Percentiles rank a stretch among this genome's conserved stretches.
These are phyloP conservation scores for Epinephelus malabaricus DNA, from an alignment of 2,797 vertebrate genomes.

Conservation along the genomic window DNA sequence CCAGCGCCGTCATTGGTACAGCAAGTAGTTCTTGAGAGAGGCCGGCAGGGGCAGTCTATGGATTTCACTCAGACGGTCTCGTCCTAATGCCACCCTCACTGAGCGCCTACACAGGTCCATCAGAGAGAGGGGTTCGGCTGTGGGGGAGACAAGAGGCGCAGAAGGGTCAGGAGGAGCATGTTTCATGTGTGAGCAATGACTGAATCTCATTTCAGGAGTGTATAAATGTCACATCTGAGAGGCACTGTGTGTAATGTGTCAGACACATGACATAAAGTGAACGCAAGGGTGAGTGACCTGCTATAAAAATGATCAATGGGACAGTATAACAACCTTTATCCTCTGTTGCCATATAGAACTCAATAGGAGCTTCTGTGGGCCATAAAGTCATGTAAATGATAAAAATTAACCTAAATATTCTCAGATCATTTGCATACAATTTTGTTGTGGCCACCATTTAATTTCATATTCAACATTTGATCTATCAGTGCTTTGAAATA, in stretches of 20 bases:
- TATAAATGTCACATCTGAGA: background rate
- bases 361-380: background rate
- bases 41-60: conserved; percentile 94
- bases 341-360: background rate
- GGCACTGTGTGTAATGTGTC: background rate
- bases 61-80: conserved; percentile 94
- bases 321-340: background rate
- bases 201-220: background rate
- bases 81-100: conserved; percentile 94
- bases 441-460: background rate
- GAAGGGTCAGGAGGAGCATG: background rate
- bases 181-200: background rate
- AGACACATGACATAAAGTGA: background rate
- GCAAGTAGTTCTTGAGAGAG: conserved; percentile 98
- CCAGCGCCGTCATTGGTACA: conserved; percentile 92
- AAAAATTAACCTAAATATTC: background rate
- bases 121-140: conserved; percentile 97
- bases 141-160: conserved; percentile 26
- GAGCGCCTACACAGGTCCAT: conserved; percentile 98
- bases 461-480: background rate
- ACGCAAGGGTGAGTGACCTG: background rate
- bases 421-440: background rate
- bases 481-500: background rate
- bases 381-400: background rate
- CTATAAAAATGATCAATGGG: background rate